Percentiles rank a stretch among this genome's conserved stretches.
Conservation (phyloP, 2,113 vertebrate species). For the Cyanocitta stelleri region DNA sequence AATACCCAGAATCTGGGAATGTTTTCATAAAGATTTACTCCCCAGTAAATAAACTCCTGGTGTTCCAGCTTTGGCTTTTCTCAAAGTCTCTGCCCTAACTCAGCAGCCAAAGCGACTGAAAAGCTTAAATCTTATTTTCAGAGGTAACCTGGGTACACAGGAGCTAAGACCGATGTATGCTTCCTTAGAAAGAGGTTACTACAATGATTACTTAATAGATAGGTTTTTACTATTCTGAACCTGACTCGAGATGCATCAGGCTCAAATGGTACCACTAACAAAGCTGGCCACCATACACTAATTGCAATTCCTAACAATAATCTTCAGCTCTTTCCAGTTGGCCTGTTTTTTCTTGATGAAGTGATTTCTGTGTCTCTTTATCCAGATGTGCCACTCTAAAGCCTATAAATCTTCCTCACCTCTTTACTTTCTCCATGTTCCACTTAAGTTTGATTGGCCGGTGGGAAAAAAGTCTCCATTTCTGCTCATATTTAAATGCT, state of each 20-base stretch:
- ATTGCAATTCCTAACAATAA: slow-evolving; percentile 6
- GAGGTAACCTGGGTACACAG: not conserved
- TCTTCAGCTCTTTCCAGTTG: not conserved
- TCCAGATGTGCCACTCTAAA: slow-evolving; percentile 13
- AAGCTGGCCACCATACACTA: not conserved
- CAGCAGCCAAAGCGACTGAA: not conserved
- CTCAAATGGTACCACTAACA: not conserved
- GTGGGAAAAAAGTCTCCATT: not conserved
- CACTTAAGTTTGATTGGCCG: not conserved
- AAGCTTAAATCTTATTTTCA: not conserved
- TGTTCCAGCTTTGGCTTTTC: not conserved
- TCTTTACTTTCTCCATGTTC: not conserved
- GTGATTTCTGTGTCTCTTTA: slow-evolving; percentile 32
- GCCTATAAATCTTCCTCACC: not conserved
- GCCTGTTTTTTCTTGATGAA: slow-evolving; percentile 25
- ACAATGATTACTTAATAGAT: not conserved
- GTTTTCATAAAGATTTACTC: not conserved
- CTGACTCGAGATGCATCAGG: not conserved
- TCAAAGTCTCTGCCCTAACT: not conserved
- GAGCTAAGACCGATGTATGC: not conserved
- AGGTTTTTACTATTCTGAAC: not conserved
- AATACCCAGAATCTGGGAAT: not conserved
- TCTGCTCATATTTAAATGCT: not conserved
- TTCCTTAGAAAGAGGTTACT: not conserved
- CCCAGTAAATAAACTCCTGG: not conserved